Base-by-base conservation (phyloP, 2,113 vertebrate species). In the Triplophysa dalaica region DNA sequence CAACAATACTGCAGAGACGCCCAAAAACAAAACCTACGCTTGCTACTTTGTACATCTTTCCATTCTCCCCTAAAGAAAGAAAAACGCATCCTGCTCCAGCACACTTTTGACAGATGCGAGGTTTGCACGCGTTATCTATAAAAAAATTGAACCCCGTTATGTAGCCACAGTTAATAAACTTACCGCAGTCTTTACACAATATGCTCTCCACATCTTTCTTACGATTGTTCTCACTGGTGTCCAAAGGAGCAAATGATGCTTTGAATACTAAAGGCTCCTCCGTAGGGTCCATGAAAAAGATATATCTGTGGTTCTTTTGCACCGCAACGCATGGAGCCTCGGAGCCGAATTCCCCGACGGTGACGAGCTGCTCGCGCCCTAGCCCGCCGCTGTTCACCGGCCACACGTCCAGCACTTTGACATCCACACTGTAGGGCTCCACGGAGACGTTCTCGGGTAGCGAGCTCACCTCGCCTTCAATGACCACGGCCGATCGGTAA, bases 251-350 rank as follows among this genome's bases (percentile, higher is more conserved):
- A 91, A 95, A 97, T 77, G 96, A 95, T 79, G 95, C 94, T 88
- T 93, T 95, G 93, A 95, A 98, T 78, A 97, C 94, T 78, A 94
- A 90, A 80, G 95, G 95, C 84, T 97, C 93, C 85, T 94, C 94
- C 17, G 96, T 97, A 85, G 95, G 95, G 93, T 97, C 96, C 94
- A 98, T 95, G 92, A 98, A 98, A 91, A 98, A 98, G 89, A 98
- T 95, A 89, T 98, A 98, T 92, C 94, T 94, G 92, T 95, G 95
- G 94, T 97, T 94, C 92, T 95, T 95, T 91, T 96, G 94, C 89
- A 97, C 95, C 87, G 92, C 91, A 88, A 91, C 92, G 92, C 94
- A 95, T 88, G 95, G 95, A 89, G 94, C 94, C 87, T 96, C 94
- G 87, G 95, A 93, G 75, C 93, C 90, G 89, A 94, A 94, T 87